These are phyloP conservation scores for Microcebus lehilahytsara DNA, from an alignment of 2,113 vertebrate species.

Conservation along the genomic window DNA sequence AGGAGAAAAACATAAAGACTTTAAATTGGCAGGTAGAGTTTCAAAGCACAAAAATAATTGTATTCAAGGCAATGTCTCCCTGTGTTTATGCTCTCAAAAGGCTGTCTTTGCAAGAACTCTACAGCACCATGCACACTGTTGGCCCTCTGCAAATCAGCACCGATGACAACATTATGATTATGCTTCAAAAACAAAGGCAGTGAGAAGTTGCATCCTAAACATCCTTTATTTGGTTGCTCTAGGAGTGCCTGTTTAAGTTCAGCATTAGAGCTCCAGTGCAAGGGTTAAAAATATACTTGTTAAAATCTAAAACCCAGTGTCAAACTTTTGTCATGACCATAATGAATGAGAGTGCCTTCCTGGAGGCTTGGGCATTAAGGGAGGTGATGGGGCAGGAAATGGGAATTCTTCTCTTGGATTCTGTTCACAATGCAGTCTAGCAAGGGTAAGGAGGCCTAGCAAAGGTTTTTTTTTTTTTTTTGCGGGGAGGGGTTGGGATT, in stretches of 20 bases:
- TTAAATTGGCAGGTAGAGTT: not conserved
- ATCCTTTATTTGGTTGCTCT: slow-evolving; percentile 28
- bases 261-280: not conserved
- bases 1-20: not conserved
- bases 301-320: not conserved
- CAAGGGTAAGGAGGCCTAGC: not conserved
- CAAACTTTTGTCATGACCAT: not conserved
- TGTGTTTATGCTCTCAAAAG: slow-evolving; percentile 48
- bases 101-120: slow-evolving; percentile 18
- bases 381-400: not conserved
- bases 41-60: slow-evolving; percentile 19
- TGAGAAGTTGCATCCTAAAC: slow-evolving; percentile 59
- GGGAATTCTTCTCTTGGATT: not conserved
- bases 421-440: not conserved
- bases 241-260: not conserved
- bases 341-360: not conserved
- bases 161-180: slow-evolving; percentile 66
- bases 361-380: not conserved
- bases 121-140: not conserved
- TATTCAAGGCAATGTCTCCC: not conserved
- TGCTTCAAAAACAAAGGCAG: slow-evolving; percentile 57
- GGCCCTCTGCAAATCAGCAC: slow-evolving; percentile 58
- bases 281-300: slow-evolving; percentile 26
- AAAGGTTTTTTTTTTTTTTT: not conserved
- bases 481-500: accelerated